Conservation (phyloP, 2,797 vertebrate genomes). For the Lacerta bilineata region DNA sequence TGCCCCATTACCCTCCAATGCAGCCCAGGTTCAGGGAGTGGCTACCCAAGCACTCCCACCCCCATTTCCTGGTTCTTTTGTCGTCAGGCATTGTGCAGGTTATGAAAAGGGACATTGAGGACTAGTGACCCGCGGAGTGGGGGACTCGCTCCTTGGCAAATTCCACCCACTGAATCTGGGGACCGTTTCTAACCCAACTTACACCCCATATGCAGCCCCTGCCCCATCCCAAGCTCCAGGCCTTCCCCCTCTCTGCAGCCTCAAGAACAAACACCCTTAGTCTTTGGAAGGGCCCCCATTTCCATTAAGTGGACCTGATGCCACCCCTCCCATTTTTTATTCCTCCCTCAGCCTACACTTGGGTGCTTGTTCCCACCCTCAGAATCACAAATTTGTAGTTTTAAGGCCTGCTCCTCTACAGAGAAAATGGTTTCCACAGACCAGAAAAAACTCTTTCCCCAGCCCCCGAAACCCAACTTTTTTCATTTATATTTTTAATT, state of each 20-base stretch:
- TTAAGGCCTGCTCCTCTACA: background rate
- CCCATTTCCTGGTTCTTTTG: background rate
- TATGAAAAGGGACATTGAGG: background rate
- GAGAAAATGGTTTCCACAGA: background rate
- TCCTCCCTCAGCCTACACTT: too few relatives aligned
- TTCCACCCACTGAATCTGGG: too few relatives aligned
- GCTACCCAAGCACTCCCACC: background rate
- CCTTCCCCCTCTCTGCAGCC: background rate
- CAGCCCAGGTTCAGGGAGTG: background rate
- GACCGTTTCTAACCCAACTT: background rate
- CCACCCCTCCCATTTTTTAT: background rate
- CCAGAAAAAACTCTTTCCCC: background rate
- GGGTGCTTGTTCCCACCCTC: too few relatives aligned
- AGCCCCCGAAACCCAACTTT: background rate
- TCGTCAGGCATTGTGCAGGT: background rate
- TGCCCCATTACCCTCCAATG: background rate
- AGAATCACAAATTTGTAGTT: too few relatives aligned
- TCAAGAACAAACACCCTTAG: background rate
- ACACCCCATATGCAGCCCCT: background rate
- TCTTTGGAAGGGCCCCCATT: background rate
- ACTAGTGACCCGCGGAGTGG: background rate
- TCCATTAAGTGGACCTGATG: background rate
- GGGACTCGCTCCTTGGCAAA: too few relatives aligned
- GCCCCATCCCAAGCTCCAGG: background rate
- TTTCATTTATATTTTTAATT: background rate